Evolutionary conservation across 2,113 vertebrate species (phyloP).

Genomic region (Nerophis lumbriciformis): DNA sequence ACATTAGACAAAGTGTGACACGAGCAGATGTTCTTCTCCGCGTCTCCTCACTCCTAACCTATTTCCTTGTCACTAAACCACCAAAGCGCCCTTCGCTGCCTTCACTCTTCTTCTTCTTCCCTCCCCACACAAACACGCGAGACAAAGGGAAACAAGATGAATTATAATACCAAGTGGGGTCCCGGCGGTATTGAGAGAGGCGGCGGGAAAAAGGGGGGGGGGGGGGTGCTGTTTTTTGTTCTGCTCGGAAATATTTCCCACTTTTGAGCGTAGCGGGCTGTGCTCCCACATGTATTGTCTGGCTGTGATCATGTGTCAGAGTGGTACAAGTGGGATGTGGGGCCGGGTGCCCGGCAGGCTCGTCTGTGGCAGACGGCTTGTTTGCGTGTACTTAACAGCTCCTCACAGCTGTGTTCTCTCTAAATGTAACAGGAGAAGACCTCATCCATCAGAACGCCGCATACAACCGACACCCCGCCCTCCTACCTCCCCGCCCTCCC

Average conservation of each 20-base stretch:
- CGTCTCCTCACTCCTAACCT: conserved; percentile 64
- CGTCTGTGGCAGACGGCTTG: conserved; percentile 78
- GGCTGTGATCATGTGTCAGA: conserved; percentile 79
- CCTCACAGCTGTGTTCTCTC: conserved; percentile 85
- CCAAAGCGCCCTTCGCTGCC: conserved; percentile 51
- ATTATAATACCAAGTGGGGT: conserved; percentile 64
- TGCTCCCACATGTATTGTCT: conserved; percentile 74
- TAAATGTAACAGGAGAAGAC: conserved; percentile 79
- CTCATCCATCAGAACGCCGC: conserved; percentile 76
- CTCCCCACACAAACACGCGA: conserved; percentile 59
- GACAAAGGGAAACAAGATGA: conserved; percentile 74
- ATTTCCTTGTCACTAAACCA: conserved; percentile 65
- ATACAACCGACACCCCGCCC: conserved; percentile 39
- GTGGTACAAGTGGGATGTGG: conserved; percentile 65
- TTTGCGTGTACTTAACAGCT: conserved; percentile 85
- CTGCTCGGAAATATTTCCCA: conserved; percentile 70
- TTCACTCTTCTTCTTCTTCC: conserved; percentile 43
- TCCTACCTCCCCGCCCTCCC: conserved; percentile 28
- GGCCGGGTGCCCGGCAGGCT: conserved; percentile 69
- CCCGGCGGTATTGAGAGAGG: conserved; percentile 60
- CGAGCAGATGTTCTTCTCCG: conserved; percentile 69
- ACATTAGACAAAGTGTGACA: conserved; percentile 67
- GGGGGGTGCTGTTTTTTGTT: conserved; percentile 67
- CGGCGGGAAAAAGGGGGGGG: neutral
- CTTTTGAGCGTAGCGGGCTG: conserved; percentile 64